Evolutionary conservation across 1,140 invertebrate genomes (phyloP), one percentile per base, ranked within the genome.

Genomic region (Ooceraea biroi): DNA sequence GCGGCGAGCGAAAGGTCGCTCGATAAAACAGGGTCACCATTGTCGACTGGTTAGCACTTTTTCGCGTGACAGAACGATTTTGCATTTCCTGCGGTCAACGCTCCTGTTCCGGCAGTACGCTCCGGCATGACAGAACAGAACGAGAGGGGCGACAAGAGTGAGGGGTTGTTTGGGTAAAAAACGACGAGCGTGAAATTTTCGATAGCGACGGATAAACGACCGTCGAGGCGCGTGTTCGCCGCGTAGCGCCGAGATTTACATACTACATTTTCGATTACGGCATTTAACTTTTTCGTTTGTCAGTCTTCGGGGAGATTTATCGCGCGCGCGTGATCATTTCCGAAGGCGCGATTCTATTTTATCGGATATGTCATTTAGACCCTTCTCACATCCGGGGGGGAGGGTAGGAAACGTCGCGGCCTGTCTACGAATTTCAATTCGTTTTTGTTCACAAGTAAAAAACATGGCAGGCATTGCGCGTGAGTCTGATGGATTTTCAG

Each of bases 261-360:
- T 80, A 80, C 76, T 80, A 80, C 76, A 80, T 80, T 80, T 80
- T 80, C 76, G 76, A 80, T 80, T 80, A 80, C 76, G 65, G 76
- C 65, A 50, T 69, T 80, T 80, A 80, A 80, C 76, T 80, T 80
- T 80, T 80, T 80, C 50, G 76, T 80, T 80, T 69, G 76, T 71
- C 65, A 57, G 65, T 80, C 76, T 80, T 80, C 63, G 36, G 36
- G n/a, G 50, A 80, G 76, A 80, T 80, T 80, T 80, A 80, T 80
- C 27, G 58, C 12, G 12, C 14, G 10, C 19, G 58, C 27, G 27
- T 11, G 50, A 66, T 80, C 65, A 36, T 36, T 71, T 69, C 76
- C 65, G 76, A 80, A 69, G 50, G 50, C 17, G 50, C 65, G 65
- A 69, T 80, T 46, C 36, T 50, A 71, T 80, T 71, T 80, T 80